These are phyloP conservation scores for Oxycera nigricornis DNA, from an alignment of 2,888 invertebrate genomes.

Conservation along the genomic window DNA sequence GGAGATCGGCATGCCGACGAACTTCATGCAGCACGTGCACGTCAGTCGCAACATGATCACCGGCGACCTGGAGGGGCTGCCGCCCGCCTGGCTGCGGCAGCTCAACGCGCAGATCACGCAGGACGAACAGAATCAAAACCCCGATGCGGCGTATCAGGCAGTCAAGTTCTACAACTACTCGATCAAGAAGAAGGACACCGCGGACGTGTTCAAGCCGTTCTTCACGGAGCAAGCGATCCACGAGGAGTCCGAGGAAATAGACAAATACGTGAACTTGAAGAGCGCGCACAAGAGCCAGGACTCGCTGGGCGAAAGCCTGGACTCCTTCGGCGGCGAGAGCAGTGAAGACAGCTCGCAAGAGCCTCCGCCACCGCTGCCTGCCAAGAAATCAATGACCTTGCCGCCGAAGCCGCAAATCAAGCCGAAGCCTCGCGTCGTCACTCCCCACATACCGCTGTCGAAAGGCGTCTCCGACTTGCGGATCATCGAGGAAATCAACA, in stretches of 20 bases:
- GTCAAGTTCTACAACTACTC: conserved; percentile 90
- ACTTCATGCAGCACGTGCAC: conserved; percentile 85
- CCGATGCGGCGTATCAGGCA: conserved; percentile 88
- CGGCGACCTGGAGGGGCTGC: conserved; percentile 85
- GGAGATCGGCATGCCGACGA: conserved; percentile 81
- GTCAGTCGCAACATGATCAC: conserved; percentile 84
- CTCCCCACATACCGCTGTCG: conserved; percentile 58
- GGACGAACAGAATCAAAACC: conserved; percentile 88
- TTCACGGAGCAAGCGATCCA: conserved; percentile 82
- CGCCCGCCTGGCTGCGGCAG: conserved; percentile 80
- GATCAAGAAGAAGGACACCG: conserved; percentile 78
- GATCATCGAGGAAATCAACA: conserved; percentile 53
- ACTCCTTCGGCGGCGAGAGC: conserved; percentile 60
- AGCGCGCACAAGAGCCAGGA: conserved; percentile 74
- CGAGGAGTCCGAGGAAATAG: conserved; percentile 83
- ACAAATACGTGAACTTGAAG: conserved; percentile 76
- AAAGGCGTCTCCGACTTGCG: conserved; percentile 61
- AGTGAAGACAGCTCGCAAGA: conserved; percentile 46
- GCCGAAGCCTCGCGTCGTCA: conserved; percentile 62
- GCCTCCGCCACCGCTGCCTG: conserved; percentile 61
- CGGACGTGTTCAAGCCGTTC: conserved; percentile 78
- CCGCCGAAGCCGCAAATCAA: conserved; percentile 65
- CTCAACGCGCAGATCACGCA: conserved; percentile 84
- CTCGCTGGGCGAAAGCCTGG: conserved; percentile 64
- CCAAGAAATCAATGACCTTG: conserved; percentile 61